Base-by-base conservation (phyloP, 1,140 invertebrate species). In the Panonychus citri region DNA sequence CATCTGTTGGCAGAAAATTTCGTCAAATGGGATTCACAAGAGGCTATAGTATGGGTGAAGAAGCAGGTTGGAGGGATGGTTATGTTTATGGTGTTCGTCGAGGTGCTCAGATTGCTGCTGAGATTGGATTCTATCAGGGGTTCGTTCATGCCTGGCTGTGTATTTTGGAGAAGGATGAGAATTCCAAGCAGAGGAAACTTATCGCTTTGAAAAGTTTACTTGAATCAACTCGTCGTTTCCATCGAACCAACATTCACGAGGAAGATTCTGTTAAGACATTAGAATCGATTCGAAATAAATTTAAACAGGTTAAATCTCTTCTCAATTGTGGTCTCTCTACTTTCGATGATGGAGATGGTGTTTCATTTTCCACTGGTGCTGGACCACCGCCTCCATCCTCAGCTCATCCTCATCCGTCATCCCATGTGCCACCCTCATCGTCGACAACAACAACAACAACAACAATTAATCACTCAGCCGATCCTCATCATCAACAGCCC, bases 51-150 rank as follows among this genome's bases (percentile, higher is more conserved):
- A 53, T 65, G 21, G 64, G 64, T 24, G 64, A 65, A 60, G 64
- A 65, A 53, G 63, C 64, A 34, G 64, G 64, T 30, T 65, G 64
- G 62, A 59, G 61, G 51, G 64, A 65, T 59, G 64, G 64, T 4
- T 65, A 65, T 56, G 54, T 53, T 25, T 59, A 62, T 50, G 64
- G 64, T 7, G 52, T 65, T 24, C 59, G 63, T 43, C 59, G 59
- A 60, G 64, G 64, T 34, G 64, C 64, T 25, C 61, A 64, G 25
- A 57, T 65, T 48, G 65, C 64, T 24, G 62, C 64, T 28, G 64
- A 65, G 56, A 62, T 65, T 30, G 64, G 64, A 13, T 65, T 64
- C 57, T 65, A 65, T 61, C 63, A 65, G 54, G 64, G 64, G 19
- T 65, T 64, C 58, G 61, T 59, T 37, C 61, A 62, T 54, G 64